phyloP scores from a whole-genome alignment of 37 sponge, comb jelly and placozoan species.

The Crambe crambe region DNA sequence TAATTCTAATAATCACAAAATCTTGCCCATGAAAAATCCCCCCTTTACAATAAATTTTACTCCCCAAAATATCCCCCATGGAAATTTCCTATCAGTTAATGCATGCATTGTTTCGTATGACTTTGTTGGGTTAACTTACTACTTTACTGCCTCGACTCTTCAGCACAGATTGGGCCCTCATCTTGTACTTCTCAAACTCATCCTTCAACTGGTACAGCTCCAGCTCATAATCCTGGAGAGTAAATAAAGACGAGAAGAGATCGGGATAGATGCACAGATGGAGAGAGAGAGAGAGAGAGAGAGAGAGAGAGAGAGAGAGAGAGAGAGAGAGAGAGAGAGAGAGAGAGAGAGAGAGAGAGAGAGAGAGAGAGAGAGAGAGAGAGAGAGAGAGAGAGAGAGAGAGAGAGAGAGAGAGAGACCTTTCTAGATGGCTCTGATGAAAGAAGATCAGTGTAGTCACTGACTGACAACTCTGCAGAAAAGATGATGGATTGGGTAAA shows the following conservation, averaged over 20 bases:
- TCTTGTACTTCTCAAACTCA: constrained; percentile 76
- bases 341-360: constrained; percentile 60
- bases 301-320: constrained; percentile 63
- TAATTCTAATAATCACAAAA: no score
- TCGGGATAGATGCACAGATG: constrained; percentile 13
- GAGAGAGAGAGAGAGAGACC: constrained; percentile 49
- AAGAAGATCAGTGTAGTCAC: constrained; percentile 54
- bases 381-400: constrained; percentile 61
- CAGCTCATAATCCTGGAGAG: constrained; percentile 46
- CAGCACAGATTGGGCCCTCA: constrained; percentile 62
- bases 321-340: constrained; percentile 64
- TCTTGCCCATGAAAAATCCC: no score
- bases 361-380: constrained; percentile 60
- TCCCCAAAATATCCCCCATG: no score
- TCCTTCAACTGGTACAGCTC: constrained; percentile 64
- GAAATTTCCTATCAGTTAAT: no score
- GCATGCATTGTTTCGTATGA: no score
- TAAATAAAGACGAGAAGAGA: not conserved
- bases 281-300: constrained; percentile 59
- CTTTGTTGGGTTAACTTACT: no score
- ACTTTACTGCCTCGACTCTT: constrained; percentile 38
- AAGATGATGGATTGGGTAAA: no score
- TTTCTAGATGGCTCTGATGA: constrained; percentile 58
- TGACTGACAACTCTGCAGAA: constrained; percentile 44
- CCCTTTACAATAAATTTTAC: no score